phyloP scores from a whole-genome alignment of 2,888 invertebrate species.

The Patella depressa region DNA sequence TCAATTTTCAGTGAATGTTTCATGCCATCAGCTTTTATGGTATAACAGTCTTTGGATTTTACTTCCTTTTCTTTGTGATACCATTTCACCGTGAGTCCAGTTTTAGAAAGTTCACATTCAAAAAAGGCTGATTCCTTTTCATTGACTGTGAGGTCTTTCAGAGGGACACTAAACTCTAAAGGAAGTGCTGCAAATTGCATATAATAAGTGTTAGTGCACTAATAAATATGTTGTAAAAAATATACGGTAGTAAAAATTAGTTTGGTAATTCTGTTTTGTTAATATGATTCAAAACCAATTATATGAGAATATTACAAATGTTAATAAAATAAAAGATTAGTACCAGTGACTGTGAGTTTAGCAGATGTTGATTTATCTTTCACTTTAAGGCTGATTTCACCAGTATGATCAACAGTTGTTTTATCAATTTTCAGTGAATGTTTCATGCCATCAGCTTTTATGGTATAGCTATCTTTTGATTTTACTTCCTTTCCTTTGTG shows the following conservation, averaged over 20 bases:
- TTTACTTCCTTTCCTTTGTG: slow-evolving; percentile 83
- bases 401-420: slow-evolving; percentile 60
- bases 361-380: slow-evolving; percentile 59
- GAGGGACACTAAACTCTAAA: slow-evolving; percentile 54
- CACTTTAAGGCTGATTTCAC: slow-evolving; percentile 60
- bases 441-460: slow-evolving; percentile 81
- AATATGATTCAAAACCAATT: too few species aligned
- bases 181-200: slow-evolving; percentile 46
- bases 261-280: too few species aligned
- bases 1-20: slow-evolving; percentile 50
- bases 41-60: slow-evolving; percentile 86
- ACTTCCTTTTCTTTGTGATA: slow-evolving; percentile 53
- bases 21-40: slow-evolving; percentile 74
- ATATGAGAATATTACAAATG: not conserved
- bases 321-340: not conserved
- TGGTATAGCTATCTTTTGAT: slow-evolving; percentile 83
- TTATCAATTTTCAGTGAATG: slow-evolving; percentile 61
- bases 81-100: slow-evolving; percentile 49
- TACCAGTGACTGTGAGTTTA: slow-evolving; percentile 63
- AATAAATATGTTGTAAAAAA: not conserved
- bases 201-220: not conserved
- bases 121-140: slow-evolving; percentile 54
- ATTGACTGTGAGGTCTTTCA: slow-evolving; percentile 43
- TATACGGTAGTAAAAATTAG: not conserved
- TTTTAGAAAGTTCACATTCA: slow-evolving; percentile 53